These are phyloP conservation scores for Lutjanus erythropterus DNA, from an alignment of 2,113 vertebrate species.

Conservation along the genomic window DNA sequence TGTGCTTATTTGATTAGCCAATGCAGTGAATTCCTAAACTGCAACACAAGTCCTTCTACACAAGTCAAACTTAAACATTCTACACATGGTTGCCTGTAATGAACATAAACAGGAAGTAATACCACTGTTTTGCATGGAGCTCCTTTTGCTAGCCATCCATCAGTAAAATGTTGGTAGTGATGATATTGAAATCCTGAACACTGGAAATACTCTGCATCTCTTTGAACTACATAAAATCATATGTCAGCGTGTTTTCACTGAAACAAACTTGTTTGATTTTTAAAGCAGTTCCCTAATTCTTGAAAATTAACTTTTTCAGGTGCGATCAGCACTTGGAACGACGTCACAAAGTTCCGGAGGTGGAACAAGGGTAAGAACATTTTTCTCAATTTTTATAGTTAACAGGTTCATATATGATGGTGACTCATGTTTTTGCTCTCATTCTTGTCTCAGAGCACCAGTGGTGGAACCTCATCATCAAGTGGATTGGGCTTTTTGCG, in stretches of 20 bases:
- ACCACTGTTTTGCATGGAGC: no score
- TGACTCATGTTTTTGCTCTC: background rate
- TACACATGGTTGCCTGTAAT: background rate
- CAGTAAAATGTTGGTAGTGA: no score
- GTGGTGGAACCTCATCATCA: slow-evolving; percentile 25
- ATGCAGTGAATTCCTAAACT: background rate
- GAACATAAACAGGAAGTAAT: background rate
- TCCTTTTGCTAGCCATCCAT: no score
- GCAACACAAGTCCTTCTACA: background rate
- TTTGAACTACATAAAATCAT: background rate
- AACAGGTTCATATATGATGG: background rate
- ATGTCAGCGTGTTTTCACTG: background rate
- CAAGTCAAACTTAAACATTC: background rate
- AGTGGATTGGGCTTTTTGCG: slow-evolving; percentile 35
- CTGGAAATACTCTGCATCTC: no score
- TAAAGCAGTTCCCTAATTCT: background rate
- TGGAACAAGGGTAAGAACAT: slow-evolving; percentile 48
- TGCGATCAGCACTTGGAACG: slow-evolving; percentile 40
- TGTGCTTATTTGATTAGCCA: no score
- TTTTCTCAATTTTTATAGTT: background rate
- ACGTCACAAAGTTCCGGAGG: background rate
- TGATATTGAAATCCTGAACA: no score
- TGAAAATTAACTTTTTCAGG: slow-evolving; percentile 37
- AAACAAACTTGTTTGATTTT: background rate
- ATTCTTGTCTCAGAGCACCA: slow-evolving; percentile 61